A percentile compares a stretch with the other conserved stretches of the same genome.
Conservation (phyloP, 2,113 vertebrate genomes). For the Petrocephalus zakoni region DNA sequence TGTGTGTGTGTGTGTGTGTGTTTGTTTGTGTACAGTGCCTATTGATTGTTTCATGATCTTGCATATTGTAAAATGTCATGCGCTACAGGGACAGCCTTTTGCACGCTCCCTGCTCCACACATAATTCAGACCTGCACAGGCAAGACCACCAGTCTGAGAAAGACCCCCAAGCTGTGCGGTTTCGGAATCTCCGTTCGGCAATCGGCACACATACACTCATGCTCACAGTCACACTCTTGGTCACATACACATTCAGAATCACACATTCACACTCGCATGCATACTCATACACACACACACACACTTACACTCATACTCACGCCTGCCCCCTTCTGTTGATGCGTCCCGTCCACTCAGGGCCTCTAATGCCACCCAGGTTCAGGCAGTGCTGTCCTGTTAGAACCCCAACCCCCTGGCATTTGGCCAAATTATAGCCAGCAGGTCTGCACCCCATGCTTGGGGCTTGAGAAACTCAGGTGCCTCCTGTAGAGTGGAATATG, state of each 20-base stretch:
- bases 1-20: not conserved
- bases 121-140: not conserved
- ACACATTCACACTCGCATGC: slow-evolving; percentile 13
- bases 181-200: not conserved
- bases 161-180: not conserved
- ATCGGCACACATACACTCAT: slow-evolving; percentile 3
- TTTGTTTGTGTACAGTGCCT: not conserved
- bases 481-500: not conserved
- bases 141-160: slow-evolving; percentile 21
- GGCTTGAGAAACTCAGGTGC: not conserved
- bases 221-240: not conserved
- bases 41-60: not conserved
- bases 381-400: slow-evolving; percentile 54
- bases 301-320: not conserved
- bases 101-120: not conserved
- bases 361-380: slow-evolving; percentile 22
- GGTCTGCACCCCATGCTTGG: not conserved
- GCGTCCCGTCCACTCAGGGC: not conserved
- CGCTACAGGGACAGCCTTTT: not conserved
- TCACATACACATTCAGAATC: not conserved
- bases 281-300: not conserved
- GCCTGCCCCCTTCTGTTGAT: not conserved
- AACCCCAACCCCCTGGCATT: not conserved
- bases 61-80: not conserved
- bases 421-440: not conserved